phyloP scores from a whole-genome alignment of 2,113 vertebrate species.

The Condylura cristata region DNA sequence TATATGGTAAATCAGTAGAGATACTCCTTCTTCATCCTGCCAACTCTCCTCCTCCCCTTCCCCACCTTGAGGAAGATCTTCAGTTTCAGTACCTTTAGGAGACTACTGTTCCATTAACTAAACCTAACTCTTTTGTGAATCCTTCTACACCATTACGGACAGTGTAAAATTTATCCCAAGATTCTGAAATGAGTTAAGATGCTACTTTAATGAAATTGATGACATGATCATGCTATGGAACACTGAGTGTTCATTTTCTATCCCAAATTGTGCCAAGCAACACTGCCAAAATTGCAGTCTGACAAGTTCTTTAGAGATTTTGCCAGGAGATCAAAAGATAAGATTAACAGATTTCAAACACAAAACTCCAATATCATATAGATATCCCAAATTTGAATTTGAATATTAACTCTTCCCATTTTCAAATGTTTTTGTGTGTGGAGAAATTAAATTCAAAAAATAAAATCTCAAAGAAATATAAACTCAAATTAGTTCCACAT shows the following conservation, averaged over 20 bases:
- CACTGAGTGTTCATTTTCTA: background rate
- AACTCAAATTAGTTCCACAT: background rate
- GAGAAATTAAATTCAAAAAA: constrained; percentile 35
- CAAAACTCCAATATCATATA: background rate
- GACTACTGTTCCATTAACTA: background rate
- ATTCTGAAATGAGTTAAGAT: constrained; percentile 3
- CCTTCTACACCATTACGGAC: background rate
- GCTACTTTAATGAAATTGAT: background rate
- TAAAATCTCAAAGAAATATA: constrained; percentile 27
- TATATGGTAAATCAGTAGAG: background rate
- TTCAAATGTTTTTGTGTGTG: background rate
- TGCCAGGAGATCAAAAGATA: background rate
- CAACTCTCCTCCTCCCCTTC: too few relatives aligned
- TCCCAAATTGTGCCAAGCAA: background rate
- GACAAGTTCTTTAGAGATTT: background rate
- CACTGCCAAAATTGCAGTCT: background rate
- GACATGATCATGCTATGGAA: background rate
- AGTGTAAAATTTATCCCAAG: background rate
- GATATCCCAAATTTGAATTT: background rate
- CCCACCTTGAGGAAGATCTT: background rate
- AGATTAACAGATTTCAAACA: constrained; percentile 3
- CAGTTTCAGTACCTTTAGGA: background rate
- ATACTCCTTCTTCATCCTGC: background rate
- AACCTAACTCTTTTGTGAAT: background rate
- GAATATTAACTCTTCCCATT: constrained; percentile 21